These are phyloP conservation scores for Sebastes taczanowskii DNA, from an alignment of 2,797 vertebrate genomes.

Conservation along the genomic window DNA sequence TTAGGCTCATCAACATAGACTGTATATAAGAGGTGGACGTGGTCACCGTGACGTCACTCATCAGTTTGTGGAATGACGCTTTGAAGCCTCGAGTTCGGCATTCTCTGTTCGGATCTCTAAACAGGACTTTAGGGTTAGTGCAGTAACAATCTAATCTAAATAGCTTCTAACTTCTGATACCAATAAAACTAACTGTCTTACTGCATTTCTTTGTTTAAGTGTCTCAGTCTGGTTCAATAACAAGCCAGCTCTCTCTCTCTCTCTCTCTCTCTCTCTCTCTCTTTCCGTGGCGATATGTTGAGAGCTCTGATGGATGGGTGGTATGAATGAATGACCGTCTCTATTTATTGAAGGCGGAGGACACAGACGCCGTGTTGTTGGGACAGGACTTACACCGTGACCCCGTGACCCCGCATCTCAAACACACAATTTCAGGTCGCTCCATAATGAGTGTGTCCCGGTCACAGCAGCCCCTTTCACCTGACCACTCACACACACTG, in stretches of 20 bases:
- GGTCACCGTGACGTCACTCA: background rate
- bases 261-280: background rate
- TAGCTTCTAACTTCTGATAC: background rate
- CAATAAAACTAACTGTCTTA: background rate
- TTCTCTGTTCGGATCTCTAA: background rate
- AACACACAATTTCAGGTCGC: conserved; percentile 56
- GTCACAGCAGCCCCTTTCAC: conserved; percentile 74
- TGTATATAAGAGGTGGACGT: background rate
- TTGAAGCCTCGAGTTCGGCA: background rate
- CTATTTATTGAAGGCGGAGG: conserved; percentile 83
- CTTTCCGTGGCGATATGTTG: conserved; percentile 62
- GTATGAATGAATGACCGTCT: conserved; percentile 81
- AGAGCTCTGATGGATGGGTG: conserved; percentile 82
- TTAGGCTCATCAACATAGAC: background rate
- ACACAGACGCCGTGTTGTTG: conserved; percentile 82
- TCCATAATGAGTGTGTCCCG: conserved; percentile 76
- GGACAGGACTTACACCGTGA: conserved; percentile 77
- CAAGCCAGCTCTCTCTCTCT: conserved; percentile 34
- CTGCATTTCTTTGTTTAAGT: conserved; percentile 9
- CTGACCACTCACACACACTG: conserved; percentile 49
- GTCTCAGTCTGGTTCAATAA: conserved; percentile 38
- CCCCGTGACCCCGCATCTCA: conserved; percentile 63
- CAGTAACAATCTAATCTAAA: background rate
- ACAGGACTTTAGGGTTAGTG: background rate
- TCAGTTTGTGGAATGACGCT: background rate